These are phyloP conservation scores for Nansenia antarctica DNA, from an alignment of 2,113 vertebrate genomes.

Conservation along the genomic window DNA sequence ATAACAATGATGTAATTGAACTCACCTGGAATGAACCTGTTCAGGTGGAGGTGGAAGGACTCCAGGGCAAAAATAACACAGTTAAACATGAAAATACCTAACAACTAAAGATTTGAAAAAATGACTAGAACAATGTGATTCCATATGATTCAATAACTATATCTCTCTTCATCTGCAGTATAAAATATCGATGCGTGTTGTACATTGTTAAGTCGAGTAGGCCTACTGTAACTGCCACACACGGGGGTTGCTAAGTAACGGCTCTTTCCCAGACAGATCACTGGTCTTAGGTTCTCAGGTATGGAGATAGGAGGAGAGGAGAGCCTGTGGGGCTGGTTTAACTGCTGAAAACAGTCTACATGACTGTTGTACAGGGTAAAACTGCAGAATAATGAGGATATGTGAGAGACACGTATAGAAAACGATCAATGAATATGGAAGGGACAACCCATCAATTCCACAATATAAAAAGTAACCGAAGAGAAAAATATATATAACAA, in stretches of 20 bases:
- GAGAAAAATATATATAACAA: slow-evolving; percentile 19
- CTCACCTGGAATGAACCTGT: too few species aligned
- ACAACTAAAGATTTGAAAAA: slow-evolving; percentile 69
- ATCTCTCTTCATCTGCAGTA: neutral
- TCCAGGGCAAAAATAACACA: slow-evolving; percentile 68
- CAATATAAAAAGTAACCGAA: slow-evolving; percentile 55
- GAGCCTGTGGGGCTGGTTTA: neutral
- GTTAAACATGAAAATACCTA: slow-evolving; percentile 70
- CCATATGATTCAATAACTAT: slow-evolving; percentile 12
- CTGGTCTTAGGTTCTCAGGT: slow-evolving; percentile 17
- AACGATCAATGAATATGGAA: too few species aligned
- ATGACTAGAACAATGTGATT: slow-evolving; percentile 74
- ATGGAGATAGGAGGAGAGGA: slow-evolving; percentile 22
- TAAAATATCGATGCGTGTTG: slow-evolving; percentile 15
- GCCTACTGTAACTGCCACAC: slow-evolving; percentile 67
- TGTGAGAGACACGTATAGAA: slow-evolving; percentile 6
- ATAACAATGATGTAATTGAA: too few species aligned
- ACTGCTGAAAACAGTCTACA: slow-evolving; percentile 49
- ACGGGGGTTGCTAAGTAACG: slow-evolving; percentile 59
- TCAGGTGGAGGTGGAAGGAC: too few species aligned
- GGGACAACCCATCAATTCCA: slow-evolving; percentile 37
- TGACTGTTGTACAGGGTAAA: slow-evolving; percentile 40
- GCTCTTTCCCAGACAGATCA: slow-evolving; percentile 42
- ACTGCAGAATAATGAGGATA: slow-evolving; percentile 27
- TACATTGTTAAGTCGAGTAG: slow-evolving; percentile 57